A percentile compares a stretch with the other conserved stretches of the same genome.
phyloP scores from a whole-genome alignment of 1,140 invertebrate species.

The Elymnias hypermnestra region DNA sequence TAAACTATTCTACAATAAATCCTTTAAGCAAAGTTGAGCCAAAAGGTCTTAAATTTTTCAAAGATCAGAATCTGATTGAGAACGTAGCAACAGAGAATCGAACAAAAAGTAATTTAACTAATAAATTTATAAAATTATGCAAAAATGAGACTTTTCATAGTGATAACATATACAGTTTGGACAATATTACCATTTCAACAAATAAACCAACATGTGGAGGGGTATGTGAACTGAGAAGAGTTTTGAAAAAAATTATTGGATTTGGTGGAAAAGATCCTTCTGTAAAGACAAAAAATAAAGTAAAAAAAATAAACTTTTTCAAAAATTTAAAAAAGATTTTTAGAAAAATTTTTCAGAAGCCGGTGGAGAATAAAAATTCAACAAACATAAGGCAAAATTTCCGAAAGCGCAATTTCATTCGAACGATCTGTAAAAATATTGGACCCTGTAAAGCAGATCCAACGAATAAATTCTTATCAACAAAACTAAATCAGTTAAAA shows the following conservation, averaged over 20 bases:
- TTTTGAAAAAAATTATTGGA: conserved; percentile 18
- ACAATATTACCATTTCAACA: too few relatives aligned
- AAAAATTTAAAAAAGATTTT: conserved; percentile 37
- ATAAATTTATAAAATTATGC: too few relatives aligned
- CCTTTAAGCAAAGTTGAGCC: too few relatives aligned
- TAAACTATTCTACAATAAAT: too few relatives aligned
- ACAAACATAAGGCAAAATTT: conserved; percentile 6
- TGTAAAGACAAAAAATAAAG: conserved; percentile 4
- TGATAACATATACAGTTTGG: too few relatives aligned
- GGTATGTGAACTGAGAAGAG: conserved; percentile 22
- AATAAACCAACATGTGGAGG: conserved; percentile 17
- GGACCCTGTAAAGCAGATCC: conserved; percentile 30
- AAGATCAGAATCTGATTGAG: too few relatives aligned
- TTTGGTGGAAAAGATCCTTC: conserved; percentile 18
- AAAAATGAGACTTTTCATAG: too few relatives aligned
- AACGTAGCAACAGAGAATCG: too few relatives aligned
- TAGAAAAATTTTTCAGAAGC: conserved; percentile 27
- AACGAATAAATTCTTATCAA: conserved; percentile 29
- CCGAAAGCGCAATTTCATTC: conserved; percentile 24
- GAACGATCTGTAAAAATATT: conserved; percentile 40
- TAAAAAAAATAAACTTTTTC: conserved; percentile 24
- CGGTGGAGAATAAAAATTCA: conserved; percentile 15
- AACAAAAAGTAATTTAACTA: too few relatives aligned
- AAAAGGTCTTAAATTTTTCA: too few relatives aligned
- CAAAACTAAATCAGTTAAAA: conserved; percentile 38